Evolutionary conservation across 2,888 invertebrate species (phyloP).

Genomic region (Marasmarcha lunaedactyla): DNA sequence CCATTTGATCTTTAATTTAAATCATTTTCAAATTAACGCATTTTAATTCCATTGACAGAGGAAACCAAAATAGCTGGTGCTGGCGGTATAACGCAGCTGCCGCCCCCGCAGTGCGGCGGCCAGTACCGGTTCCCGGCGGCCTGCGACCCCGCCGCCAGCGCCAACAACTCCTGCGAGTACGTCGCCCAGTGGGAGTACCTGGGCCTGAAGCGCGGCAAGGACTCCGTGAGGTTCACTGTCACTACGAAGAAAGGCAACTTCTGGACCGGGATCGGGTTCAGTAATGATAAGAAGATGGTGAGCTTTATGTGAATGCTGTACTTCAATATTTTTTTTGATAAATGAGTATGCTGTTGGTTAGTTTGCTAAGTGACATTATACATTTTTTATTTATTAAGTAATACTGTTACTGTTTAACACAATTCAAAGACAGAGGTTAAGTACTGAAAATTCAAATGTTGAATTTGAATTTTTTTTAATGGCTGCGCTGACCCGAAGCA

Average conservation of each 20-base stretch:
- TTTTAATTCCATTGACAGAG: too few relatives aligned
- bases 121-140: conserved; percentile 81
- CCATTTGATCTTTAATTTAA: too few relatives aligned
- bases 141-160: conserved; percentile 74
- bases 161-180: conserved; percentile 79
- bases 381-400: too few relatives aligned
- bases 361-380: too few relatives aligned
- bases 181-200: conserved; percentile 84
- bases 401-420: too few relatives aligned
- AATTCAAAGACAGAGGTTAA: too few relatives aligned
- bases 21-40: too few relatives aligned
- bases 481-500: too few relatives aligned
- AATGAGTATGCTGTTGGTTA: too few relatives aligned
- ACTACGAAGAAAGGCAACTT: conserved; percentile 80
- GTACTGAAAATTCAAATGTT: too few relatives aligned
- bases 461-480: too few relatives aligned
- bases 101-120: conserved; percentile 75
- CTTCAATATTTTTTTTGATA: background rate
- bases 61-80: conserved; percentile 53
- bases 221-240: conserved; percentile 84
- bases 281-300: conserved; percentile 86
- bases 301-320: conserved; percentile 14
- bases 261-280: conserved; percentile 94
- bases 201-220: conserved; percentile 72
- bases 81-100: conserved; percentile 42